Evolutionary conservation across 2,797 vertebrate species (phyloP).

Genomic region (Sebastes hubbsi): DNA sequence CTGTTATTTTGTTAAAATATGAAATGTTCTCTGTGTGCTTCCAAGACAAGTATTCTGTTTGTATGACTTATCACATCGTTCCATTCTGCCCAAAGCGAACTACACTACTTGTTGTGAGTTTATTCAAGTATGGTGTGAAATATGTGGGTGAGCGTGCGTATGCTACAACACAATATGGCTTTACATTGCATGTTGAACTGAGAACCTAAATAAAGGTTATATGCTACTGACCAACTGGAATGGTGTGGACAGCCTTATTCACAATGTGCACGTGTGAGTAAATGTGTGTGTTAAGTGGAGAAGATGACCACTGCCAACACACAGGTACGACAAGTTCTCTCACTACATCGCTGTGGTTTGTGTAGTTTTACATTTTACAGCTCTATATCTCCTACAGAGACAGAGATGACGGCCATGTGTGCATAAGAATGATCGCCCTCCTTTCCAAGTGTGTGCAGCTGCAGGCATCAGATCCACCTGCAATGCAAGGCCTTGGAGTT

Average conservation of each 20-base stretch:
- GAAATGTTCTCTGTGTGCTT: too few species aligned
- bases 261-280: neutral
- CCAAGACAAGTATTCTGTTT: neutral
- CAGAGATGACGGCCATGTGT: neutral
- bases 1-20: neutral
- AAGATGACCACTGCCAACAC: neutral
- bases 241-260: conserved; percentile 31
- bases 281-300: neutral
- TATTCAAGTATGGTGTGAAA: conserved; percentile 41
- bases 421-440: neutral
- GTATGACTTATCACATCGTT: neutral
- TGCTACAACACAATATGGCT: conserved; percentile 41
- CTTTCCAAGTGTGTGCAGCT: conserved; percentile 24
- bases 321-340: neutral
- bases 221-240: conserved; percentile 11
- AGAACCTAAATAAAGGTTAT: conserved; percentile 47
- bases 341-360: neutral
- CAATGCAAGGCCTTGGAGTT: conserved; percentile 74
- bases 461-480: conserved; percentile 41
- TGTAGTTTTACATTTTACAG: conserved; percentile 24
- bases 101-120: conserved; percentile 11
- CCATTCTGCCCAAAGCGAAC: neutral
- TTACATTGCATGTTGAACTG: conserved; percentile 25
- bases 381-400: conserved; percentile 10
- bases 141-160: conserved; percentile 29